Evolutionary conservation across 2,888 invertebrate species (phyloP).

Genomic region (Monochamus alternatus): DNA sequence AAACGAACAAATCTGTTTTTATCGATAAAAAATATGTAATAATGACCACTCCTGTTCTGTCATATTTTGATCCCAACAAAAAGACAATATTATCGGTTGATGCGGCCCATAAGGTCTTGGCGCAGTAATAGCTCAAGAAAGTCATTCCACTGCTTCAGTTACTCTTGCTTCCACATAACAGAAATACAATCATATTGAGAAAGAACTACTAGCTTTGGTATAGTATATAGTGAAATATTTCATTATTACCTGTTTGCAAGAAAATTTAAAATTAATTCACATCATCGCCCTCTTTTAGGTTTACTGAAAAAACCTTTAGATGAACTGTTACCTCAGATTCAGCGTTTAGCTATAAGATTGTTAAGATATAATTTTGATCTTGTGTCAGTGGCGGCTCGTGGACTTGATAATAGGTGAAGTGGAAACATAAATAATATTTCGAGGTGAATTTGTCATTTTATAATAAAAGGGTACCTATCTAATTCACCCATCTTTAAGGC

Average conservation of each 20-base stretch:
- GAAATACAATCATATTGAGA: background rate
- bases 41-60: background rate
- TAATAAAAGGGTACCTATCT: too few species aligned
- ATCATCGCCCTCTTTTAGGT: background rate
- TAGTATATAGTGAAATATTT: background rate
- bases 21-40: background rate
- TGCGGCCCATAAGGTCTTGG: background rate
- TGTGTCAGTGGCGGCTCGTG: too few species aligned
- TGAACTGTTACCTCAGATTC: too few species aligned
- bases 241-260: background rate
- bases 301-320: background rate
- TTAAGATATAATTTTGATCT: too few species aligned
- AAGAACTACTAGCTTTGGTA: background rate
- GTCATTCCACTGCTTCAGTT: too few species aligned
- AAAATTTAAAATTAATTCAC: background rate
- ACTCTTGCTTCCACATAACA: background rate
- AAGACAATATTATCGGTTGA: background rate
- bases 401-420: too few species aligned
- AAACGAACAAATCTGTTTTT: conserved; percentile 37
- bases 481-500: too few species aligned
- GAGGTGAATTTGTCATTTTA: too few species aligned
- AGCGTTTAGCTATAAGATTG: too few species aligned
- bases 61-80: background rate
- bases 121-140: too few species aligned
- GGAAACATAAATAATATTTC: too few species aligned